Base-by-base conservation (phyloP, 2,888 invertebrate genomes). In the Plebejus anna region DNA sequence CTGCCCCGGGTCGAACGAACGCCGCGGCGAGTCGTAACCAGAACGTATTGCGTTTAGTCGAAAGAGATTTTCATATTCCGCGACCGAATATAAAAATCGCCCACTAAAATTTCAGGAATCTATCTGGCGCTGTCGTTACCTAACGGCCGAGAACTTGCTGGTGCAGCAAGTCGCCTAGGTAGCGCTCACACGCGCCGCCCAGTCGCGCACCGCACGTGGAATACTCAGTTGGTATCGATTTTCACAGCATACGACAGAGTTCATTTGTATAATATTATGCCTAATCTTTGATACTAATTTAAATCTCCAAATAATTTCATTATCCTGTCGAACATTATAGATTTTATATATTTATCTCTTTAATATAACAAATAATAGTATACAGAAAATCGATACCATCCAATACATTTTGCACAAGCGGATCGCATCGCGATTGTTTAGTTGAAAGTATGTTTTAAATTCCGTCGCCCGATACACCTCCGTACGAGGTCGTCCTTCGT, bases 161-260 rank as follows among this genome's bases (percentile, higher is more conserved):
- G 80, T 80, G 83, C 86, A 92, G 94, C 92, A 94, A 94, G 93
- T 93, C 92, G 93, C 91, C 87, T 86, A 93, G 92, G 88, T 88
- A 86, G 73, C 73, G 73, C 73, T 73, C 73, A 32, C 89, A 77
- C 83, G 84, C 90, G 89, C 89, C 61, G 66, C 28, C 66, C 42
- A 38, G 42, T 42, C 59, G 57, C 76, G 51, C 71, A 9, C 32
- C 73, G 16, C 55, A 9, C 73, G 55, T 2, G 32, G 16, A 51
- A 32, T 6, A 28, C 1, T 13, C 61, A 47, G 47, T 32, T 66
- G 13, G 32, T 28, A 42, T 66, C 66, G 55, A 32, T 61, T 61
- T 75, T 61, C 61, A 28, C 61, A 61, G 9, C 9, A 28, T 11
- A 4, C 11, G 28, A 59, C n/a, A 22, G 59, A 59, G 22, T 59